Evolutionary conservation across 2,113 vertebrate genomes (phyloP).

Genomic region (Malaclemys terrapin): DNA sequence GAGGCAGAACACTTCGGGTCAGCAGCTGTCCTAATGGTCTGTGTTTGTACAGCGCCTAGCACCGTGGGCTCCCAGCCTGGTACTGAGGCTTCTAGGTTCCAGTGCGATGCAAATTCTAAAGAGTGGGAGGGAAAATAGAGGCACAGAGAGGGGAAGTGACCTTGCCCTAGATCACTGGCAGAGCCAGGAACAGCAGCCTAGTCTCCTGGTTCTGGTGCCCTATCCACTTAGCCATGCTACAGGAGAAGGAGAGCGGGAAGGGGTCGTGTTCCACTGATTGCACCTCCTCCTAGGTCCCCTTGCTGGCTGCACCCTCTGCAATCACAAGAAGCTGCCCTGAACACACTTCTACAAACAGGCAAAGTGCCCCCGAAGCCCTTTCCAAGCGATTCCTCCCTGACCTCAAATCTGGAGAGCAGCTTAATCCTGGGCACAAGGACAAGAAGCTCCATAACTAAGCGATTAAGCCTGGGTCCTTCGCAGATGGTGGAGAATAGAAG

Average conservation of each 20-base stretch:
- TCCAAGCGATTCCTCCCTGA: neutral
- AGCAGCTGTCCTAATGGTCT: neutral
- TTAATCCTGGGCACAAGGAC: slow-evolving; percentile 64
- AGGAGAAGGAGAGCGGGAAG: neutral
- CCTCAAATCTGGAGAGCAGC: neutral
- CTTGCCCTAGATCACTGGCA: neutral
- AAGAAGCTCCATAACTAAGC: slow-evolving; percentile 62
- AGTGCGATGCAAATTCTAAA: neutral
- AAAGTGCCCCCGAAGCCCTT: neutral
- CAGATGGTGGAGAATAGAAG: neutral
- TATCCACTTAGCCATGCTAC: neutral
- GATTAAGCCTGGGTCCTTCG: neutral
- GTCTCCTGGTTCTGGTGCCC: too few relatives aligned
- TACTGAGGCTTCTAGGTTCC: neutral
- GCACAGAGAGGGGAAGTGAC: neutral
- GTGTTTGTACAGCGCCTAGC: neutral
- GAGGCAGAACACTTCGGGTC: neutral
- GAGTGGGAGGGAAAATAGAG: neutral
- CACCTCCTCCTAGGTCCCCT: neutral
- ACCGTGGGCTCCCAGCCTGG: neutral
- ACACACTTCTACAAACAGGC: neutral
- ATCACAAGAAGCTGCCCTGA: neutral
- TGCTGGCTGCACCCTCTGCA: neutral
- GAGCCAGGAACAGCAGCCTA: neutral
- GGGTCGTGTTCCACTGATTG: neutral